A percentile compares a stretch with the other conserved stretches of the same genome.
Conservation (phyloP, 1,140 invertebrate genomes). For the Caligus rogercresseyi region DNA sequence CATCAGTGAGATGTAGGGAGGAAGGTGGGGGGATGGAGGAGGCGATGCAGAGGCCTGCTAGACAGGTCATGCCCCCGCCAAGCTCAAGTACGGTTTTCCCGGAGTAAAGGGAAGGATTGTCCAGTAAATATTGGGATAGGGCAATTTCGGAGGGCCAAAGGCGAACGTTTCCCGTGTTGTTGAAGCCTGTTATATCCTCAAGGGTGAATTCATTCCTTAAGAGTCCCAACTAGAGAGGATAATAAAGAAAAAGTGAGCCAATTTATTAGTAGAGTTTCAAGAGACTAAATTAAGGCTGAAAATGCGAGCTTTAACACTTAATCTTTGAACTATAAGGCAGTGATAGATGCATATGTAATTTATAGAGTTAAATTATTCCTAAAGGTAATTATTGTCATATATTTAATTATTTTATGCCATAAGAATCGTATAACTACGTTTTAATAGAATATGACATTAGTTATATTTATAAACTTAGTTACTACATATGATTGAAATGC, state of each 20-base stretch:
- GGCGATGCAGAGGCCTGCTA: conserved; percentile 54
- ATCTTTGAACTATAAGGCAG: too few species aligned
- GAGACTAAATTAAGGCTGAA: not conserved
- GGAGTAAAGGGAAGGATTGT: conserved; percentile 43
- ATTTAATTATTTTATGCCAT: too few species aligned
- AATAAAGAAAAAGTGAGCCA: not conserved
- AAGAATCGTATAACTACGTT: too few species aligned
- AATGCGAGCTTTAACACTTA: not conserved
- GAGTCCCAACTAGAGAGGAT: not conserved
- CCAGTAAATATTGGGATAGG: conserved; percentile 49
- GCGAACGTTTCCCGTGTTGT: conserved; percentile 78
- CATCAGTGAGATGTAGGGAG: conserved; percentile 43
- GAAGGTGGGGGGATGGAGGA: conserved; percentile 40
- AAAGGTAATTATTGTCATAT: too few species aligned
- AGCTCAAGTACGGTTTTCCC: conserved; percentile 51
- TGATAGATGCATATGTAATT: too few species aligned
- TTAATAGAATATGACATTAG: too few species aligned
- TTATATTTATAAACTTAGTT: too few species aligned
- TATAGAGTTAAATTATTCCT: too few species aligned
- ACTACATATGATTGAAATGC: too few species aligned
- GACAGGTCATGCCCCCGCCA: conserved; percentile 66
- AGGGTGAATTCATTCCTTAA: not conserved
- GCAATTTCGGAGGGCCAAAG: conserved; percentile 78
- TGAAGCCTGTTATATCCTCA: conserved; percentile 52
- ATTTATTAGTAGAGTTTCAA: not conserved